phyloP scores from a whole-genome alignment of 2,797 vertebrate genomes.

The Danio albolineatus region DNA sequence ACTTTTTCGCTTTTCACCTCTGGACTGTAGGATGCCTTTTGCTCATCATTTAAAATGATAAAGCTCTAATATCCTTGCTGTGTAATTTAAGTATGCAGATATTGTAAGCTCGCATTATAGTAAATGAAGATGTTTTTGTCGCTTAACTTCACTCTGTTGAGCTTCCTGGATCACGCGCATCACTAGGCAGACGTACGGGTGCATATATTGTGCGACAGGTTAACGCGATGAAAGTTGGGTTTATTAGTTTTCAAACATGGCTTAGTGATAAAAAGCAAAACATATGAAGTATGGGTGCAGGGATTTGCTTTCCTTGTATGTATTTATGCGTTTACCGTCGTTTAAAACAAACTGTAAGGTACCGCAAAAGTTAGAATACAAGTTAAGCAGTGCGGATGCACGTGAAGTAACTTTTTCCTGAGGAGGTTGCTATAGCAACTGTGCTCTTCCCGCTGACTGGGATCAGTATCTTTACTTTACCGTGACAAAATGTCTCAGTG shows the following conservation, averaged over 20 bases:
- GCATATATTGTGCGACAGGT: background rate
- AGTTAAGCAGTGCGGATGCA: background rate
- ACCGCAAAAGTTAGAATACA: background rate
- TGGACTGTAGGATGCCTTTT: constrained; percentile 34
- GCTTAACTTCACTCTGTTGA: background rate
- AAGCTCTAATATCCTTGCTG: background rate
- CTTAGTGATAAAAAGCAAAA: background rate
- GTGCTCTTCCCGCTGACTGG: background rate
- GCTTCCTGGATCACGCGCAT: background rate
- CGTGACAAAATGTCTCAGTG: background rate
- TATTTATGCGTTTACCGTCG: background rate
- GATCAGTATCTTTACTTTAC: no score
- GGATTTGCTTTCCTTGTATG: background rate
- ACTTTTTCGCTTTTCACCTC: constrained; percentile 2
- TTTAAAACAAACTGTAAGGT: background rate
- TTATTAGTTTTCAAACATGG: background rate
- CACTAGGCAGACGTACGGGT: background rate
- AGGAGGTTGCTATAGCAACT: constrained; percentile 23
- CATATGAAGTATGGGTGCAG: background rate
- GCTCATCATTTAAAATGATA: constrained; percentile 1
- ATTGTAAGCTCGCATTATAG: background rate
- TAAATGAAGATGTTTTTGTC: no score
- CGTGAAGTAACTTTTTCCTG: background rate
- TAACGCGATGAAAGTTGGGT: background rate
- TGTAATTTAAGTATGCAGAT: background rate